phyloP scores from a whole-genome alignment of 2,888 invertebrate genomes.

The Scaptomyza cyrtandrae region DNA sequence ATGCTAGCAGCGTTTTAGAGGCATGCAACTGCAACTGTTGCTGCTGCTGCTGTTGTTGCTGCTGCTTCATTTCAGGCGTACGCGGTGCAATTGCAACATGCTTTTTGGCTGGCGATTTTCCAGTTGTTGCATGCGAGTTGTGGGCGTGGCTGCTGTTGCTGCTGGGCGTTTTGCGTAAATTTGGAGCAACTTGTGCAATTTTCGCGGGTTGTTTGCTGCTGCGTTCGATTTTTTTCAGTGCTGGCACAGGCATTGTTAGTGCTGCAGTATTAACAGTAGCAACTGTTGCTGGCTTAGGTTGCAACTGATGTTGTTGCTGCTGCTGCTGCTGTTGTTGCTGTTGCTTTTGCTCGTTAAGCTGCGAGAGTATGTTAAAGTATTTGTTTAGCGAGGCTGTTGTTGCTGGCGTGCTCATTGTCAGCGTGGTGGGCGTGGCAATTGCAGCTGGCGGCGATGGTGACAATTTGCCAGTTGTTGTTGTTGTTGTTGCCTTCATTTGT shows the following conservation, averaged over 20 bases:
- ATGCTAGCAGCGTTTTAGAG: slow-evolving; percentile 46
- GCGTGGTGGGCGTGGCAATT: slow-evolving; percentile 60
- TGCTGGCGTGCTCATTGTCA: slow-evolving; percentile 80
- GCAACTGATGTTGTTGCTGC: slow-evolving; percentile 35
- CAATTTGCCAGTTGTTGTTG: slow-evolving; percentile 54
- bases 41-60: slow-evolving; percentile 67
- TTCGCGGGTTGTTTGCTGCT: slow-evolving; percentile 83
- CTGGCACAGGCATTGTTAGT: slow-evolving; percentile 76
- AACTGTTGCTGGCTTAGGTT: slow-evolving; percentile 41
- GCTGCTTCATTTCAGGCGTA: slow-evolving; percentile 82
- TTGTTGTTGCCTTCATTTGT: slow-evolving; percentile 88
- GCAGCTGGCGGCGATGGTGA: slow-evolving; percentile 52
- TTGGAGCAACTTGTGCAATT: slow-evolving; percentile 84
- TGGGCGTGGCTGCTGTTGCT: slow-evolving; percentile 61
- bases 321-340: slow-evolving; percentile 60
- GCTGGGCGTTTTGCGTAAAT: slow-evolving; percentile 83
- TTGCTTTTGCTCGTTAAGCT: slow-evolving; percentile 77
- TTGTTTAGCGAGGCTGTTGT: slow-evolving; percentile 83
- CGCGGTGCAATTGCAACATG: slow-evolving; percentile 85
- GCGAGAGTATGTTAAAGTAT: slow-evolving; percentile 83
- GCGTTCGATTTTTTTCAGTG: slow-evolving; percentile 84
- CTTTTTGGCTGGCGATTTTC: slow-evolving; percentile 84
- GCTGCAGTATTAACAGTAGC: slow-evolving; percentile 14
- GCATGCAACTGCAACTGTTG: slow-evolving; percentile 58
- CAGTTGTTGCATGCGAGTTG: slow-evolving; percentile 78